Base-by-base conservation (phyloP, 2,113 vertebrate genomes). In the Pagrus major region DNA sequence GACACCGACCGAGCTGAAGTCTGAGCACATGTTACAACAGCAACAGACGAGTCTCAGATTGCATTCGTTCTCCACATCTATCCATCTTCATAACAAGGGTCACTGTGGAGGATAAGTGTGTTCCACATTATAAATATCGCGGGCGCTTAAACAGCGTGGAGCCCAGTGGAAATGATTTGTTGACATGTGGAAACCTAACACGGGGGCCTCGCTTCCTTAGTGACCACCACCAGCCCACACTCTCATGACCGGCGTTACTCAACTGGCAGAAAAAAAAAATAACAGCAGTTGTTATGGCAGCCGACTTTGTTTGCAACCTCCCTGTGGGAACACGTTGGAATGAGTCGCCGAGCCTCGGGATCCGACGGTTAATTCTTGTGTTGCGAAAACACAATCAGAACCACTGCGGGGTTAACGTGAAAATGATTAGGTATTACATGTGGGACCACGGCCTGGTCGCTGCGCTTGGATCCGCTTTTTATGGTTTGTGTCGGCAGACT, bases 211-310 rank as follows among this genome's bases (percentile, higher is more conserved):
- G 47, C 87, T 90, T 89, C 87, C 89, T 90, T 79, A 79, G 90
- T 86, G 87, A 93, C 88, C 78, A 83, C 71, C 88, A 76, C 84
- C 35, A 54, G 56, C 76, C 77, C 76, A 79, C 73, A 44, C 68
- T 55, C 84, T 78, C 86, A 74, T 80, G 86, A 67, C 68, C 74
- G 41, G 46, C 31, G 39, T 84, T 85, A 81, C 83, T 83, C 71
- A 67, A 78, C 70, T 84, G 35, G 1, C 37, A 77, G 83, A 56
- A 85, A n/a, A n/a, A 83, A 56, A 85, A 83, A 93, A 83, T 66
- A 94, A 86, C 78, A 86, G 25, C 18, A 12, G 92, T 93, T 78
- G 84, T 86, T 86, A 93, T 89, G 74, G 90, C 90, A 91, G 88
- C 89, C 1, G 54, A 60, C 79, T 87, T n/a, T 90, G 91, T 94